Percentiles rank a stretch among this genome's conserved stretches.
Evolutionary conservation across 2,888 invertebrate genomes (phyloP).

Genomic region (Clivina fossor): DNA sequence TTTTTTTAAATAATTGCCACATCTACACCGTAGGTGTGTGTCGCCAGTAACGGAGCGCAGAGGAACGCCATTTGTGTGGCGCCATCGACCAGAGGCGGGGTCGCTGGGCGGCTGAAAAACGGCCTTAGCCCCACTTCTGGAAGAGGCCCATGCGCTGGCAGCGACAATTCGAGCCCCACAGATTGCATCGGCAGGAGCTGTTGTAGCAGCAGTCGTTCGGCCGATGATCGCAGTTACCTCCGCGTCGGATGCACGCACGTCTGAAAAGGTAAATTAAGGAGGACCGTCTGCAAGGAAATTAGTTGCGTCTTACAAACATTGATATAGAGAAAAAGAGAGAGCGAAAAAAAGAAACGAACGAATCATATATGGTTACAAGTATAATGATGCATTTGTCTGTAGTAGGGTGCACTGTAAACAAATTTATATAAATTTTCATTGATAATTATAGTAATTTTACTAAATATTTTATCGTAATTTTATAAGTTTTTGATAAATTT

Average conservation of each 20-base stretch:
- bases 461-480: too few species aligned
- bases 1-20: too few species aligned
- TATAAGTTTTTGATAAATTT: too few species aligned
- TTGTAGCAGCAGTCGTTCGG: slow-evolving; percentile 85
- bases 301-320: slow-evolving; percentile 50
- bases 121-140: slow-evolving; percentile 78
- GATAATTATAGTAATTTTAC: too few species aligned
- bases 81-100: slow-evolving; percentile 49
- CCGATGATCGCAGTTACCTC: slow-evolving; percentile 82
- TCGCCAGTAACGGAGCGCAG: too few species aligned
- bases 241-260: slow-evolving; percentile 78
- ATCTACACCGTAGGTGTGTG: too few species aligned
- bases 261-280: slow-evolving; percentile 82
- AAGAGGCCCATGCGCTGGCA: slow-evolving; percentile 87
- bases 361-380: too few species aligned
- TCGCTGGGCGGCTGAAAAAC: slow-evolving; percentile 47
- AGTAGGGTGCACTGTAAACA: too few species aligned
- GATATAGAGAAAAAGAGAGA: too few species aligned
- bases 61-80: slow-evolving; percentile 50
- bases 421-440: too few species aligned
- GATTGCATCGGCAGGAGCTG: slow-evolving; percentile 83
- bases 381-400: too few species aligned
- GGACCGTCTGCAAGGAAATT: slow-evolving; percentile 76
- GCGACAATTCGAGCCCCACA: slow-evolving; percentile 86
- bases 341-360: too few species aligned